Base-by-base conservation (phyloP, 2,113 vertebrate genomes). In the Aplodontia rufa region DNA sequence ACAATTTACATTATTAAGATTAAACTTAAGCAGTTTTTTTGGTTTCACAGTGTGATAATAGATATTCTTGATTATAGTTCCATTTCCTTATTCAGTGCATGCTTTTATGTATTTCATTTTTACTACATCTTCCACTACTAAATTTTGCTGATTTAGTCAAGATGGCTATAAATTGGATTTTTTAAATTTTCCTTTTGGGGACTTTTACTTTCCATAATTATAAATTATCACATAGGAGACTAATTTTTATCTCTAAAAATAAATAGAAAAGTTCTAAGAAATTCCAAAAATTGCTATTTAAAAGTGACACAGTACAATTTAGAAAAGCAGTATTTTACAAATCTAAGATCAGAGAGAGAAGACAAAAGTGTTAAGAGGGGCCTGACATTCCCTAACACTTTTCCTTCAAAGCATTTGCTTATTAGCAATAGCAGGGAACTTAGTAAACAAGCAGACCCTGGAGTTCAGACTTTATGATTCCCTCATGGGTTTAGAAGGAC, bases 101-200 rank as follows among this genome's bases (percentile, higher is more conserved):
- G n/a, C 45, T 87, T 75, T 92, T 45, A 30, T 19, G 6, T 24
- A 84, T 88, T 75, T 96, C 10, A 53, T 74, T 91, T 69, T 91
- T 53, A 83, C 40, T 16, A 42, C 8, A 32, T 66, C 96, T 96
- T 91, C 26, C n/a, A 66, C 12, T 42, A 88, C 30, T 51, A 11
- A 51, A 22, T n/a, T 80, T 93, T 80, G 6, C 32, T 93, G 37
- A n/a, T 75, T 92, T 90, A 85, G 30, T 85, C 14, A 74, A 37
- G 55, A 87, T 30, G n/a, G 35, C 49, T 64, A 68, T 10, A 94
- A 55, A 69, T 62, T 16, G 28, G 4, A 74, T 81, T 58, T 51
- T 20, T 26, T 26, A 60, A 60, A 32, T 53, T 81, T 64, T 89
- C 58, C 30, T 30, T 69, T 74, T 83, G 16, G 17, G 20, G 32